These are phyloP conservation scores for Atherinosoma microstoma DNA, from an alignment of 2,797 vertebrate genomes.

Conservation along the genomic window DNA sequence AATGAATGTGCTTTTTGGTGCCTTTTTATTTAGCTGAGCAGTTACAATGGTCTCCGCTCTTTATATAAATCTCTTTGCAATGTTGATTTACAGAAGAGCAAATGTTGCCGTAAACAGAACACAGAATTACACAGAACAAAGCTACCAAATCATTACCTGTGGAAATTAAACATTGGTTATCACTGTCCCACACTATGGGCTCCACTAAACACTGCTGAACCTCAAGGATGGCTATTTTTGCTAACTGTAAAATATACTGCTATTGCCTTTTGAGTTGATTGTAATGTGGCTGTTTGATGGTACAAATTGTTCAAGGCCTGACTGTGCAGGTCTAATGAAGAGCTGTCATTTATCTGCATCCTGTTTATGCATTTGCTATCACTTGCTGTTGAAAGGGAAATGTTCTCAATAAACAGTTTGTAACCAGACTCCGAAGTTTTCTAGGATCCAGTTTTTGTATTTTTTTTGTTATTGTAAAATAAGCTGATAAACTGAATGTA, in stretches of 20 bases:
- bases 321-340: slow-evolving; percentile 2
- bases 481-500: neutral
- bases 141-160: slow-evolving; percentile 40
- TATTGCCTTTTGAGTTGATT: slow-evolving; percentile 50
- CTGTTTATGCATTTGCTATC: slow-evolving; percentile 30
- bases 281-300: slow-evolving; percentile 33
- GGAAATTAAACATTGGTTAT: slow-evolving; percentile 28
- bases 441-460: slow-evolving; percentile 1
- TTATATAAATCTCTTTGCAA: slow-evolving; percentile 28
- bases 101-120: slow-evolving; percentile 30
- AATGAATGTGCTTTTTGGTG: slow-evolving; percentile 34
- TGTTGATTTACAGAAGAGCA: slow-evolving; percentile 26
- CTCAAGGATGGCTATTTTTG: slow-evolving; percentile 22
- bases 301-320: slow-evolving; percentile 21
- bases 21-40: slow-evolving; percentile 29
- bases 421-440: slow-evolving; percentile 13
- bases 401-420: slow-evolving; percentile 44
- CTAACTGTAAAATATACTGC: slow-evolving; percentile 34
- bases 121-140: slow-evolving; percentile 32
- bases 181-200: slow-evolving; percentile 12
- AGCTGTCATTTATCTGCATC: neutral
- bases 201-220: slow-evolving; percentile 38
- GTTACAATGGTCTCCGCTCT: slow-evolving; percentile 19
- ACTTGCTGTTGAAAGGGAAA: slow-evolving; percentile 22
- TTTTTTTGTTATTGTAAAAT: slow-evolving; percentile 8